These are phyloP conservation scores for Ibycter americanus DNA, from an alignment of 2,797 vertebrate species.

Conservation along the genomic window DNA sequence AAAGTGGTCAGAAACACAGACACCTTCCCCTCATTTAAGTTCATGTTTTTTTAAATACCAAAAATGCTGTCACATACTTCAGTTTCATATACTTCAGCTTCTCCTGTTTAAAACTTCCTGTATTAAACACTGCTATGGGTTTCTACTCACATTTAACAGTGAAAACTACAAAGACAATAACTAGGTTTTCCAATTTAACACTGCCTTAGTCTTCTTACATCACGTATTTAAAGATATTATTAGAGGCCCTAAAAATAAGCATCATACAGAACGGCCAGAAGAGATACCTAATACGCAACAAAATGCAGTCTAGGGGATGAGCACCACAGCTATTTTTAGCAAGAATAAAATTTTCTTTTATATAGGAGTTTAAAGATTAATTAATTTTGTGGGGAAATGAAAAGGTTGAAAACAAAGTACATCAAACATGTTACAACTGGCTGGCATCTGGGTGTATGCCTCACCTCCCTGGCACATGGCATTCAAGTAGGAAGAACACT, in stretches of 20 bases:
- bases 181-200: constrained; percentile 35
- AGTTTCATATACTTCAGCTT: background rate
- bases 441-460: background rate
- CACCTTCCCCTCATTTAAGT: background rate
- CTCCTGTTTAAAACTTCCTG: background rate
- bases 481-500: background rate
- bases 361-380: background rate
- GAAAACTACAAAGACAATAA: background rate
- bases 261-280: constrained; percentile 24
- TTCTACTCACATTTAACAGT: constrained; percentile 27
- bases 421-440: rapidly evolving
- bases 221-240: constrained; percentile 64
- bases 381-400: background rate
- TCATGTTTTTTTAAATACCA: background rate
- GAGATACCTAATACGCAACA: constrained; percentile 71
- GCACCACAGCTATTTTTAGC: background rate
- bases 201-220: constrained; percentile 59
- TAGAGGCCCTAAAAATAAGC: constrained; percentile 74
- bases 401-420: background rate
- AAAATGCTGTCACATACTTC: background rate
- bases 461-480: background rate
- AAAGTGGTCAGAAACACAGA: background rate
- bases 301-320: constrained; percentile 30
- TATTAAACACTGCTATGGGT: background rate
- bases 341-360: background rate